Percentiles rank a stretch among this genome's conserved stretches.
Evolutionary conservation across 2,113 vertebrate genomes (phyloP).

Genomic region (Epinephelus lanceolatus): DNA sequence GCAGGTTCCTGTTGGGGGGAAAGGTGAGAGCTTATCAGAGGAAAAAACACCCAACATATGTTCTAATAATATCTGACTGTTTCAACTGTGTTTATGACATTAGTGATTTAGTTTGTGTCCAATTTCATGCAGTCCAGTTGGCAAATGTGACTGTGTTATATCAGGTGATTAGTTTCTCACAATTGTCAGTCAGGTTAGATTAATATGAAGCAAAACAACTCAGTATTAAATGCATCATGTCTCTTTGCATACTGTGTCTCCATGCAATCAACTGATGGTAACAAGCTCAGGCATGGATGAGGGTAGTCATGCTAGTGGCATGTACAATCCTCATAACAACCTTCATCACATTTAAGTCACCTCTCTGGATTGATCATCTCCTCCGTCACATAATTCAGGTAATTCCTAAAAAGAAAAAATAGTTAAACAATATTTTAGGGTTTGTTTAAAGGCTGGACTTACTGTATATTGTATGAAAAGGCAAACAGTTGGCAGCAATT

Average conservation of each 20-base stretch:
- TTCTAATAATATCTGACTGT: not conserved
- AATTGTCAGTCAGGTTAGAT: not conserved
- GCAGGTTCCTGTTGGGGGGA: slow-evolving; percentile 72
- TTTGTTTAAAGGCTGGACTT: not conserved
- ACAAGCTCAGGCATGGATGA: slow-evolving; percentile 21
- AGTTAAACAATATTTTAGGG: not conserved
- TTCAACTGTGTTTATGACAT: not conserved
- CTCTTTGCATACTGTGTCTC: slow-evolving; percentile 1
- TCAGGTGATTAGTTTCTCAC: not conserved
- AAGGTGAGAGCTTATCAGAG: slow-evolving; percentile 23
- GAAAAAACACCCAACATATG: not conserved
- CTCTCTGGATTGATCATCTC: slow-evolving; percentile 86
- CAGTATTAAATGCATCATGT: not conserved
- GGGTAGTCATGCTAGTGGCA: slow-evolving; percentile 20
- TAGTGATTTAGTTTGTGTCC: not conserved
- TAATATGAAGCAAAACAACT: not conserved
- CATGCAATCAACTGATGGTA: slow-evolving; percentile 29
- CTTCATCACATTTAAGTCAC: slow-evolving; percentile 74
- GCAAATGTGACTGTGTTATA: not conserved
- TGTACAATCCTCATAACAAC: slow-evolving; percentile 60
- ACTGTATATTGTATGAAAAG: not conserved
- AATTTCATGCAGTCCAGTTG: slow-evolving; percentile 16
- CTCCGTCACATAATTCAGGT: slow-evolving; percentile 85
- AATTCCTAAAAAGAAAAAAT: slow-evolving; percentile 76
- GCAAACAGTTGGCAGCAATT: not conserved